Base-by-base conservation (phyloP, 2,113 vertebrate species). In the Notothenia coriiceps region DNA sequence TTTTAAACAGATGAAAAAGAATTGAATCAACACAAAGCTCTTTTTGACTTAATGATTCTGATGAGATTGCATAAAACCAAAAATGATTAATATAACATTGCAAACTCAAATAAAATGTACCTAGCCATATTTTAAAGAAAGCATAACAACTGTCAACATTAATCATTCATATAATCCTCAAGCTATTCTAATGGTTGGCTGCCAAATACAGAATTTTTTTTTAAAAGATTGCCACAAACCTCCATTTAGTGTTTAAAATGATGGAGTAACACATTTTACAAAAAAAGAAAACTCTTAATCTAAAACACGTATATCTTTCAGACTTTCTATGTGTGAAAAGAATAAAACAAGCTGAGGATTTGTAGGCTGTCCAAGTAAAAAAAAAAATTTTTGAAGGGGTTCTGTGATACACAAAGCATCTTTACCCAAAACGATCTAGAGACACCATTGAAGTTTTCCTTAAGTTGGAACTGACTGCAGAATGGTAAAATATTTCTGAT, bases 121-220 rank as follows among this genome's bases (percentile, higher is more conserved):
- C 49, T 57, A 11, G 35, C 15, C 15, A 15, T 25, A 25, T 25
- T 71, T 33, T n/a, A 25, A 79, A 57, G 12, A 4, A 20, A 22
- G 20, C 33, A 54, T 35, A 33, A 55, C 65, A 14, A 20, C 17
- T 11, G 25, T 43, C 8, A 25, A 0, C 14, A 56, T 75, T 25
- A 84, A 88, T 76, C 10, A 69, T 82, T 69, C 14, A 70, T 35
- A 46, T 13, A 29, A 51, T 62, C 67, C 74, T 56, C n/a, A 2
- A 65, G 75, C 70, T 51, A 54, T 55, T 63, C 33, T 67, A 50
- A 87, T 70, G 1, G 49, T 56, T 50, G 11, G 10, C 74, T 72
- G 25, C 70, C 43, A 79, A 62, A 71, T 66, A n/a, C 40, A 33
- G 11, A 65, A n/a, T n/a, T n/a, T n/a, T n/a, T n/a, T n/a, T 40